A percentile compares a stretch with the other conserved stretches of the same genome.
Conservation (phyloP, 2,888 invertebrate species). For the Apodemia hepburni region DNA sequence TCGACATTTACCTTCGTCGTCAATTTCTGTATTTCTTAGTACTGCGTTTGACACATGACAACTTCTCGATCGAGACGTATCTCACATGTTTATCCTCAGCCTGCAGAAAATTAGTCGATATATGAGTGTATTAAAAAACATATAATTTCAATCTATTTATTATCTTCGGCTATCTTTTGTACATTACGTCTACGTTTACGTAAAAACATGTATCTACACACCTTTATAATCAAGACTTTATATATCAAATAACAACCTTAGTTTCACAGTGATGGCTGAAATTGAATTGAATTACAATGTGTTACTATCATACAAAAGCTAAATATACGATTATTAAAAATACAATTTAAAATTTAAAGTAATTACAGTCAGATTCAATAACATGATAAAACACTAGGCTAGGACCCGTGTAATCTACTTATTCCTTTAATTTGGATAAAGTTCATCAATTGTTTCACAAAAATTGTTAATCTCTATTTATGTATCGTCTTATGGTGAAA, state of each 20-base stretch:
- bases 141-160: constrained; percentile 58
- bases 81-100: no score
- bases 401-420: neutral
- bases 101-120: no score
- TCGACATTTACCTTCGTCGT: no score
- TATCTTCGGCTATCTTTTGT: constrained; percentile 70
- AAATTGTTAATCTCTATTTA: no score
- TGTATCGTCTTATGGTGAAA: no score
- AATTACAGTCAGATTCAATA: constrained; percentile 3
- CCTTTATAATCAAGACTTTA: constrained; percentile 62
- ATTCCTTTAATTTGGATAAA: no score
- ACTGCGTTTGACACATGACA: no score
- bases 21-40: no score
- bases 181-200: constrained; percentile 73
- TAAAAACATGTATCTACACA: constrained; percentile 73
- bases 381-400: neutral
- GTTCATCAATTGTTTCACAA: no score
- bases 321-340: constrained; percentile 19
- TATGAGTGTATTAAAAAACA: no score
- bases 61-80: no score
- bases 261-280: constrained; percentile 65
- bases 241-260: constrained; percentile 77
- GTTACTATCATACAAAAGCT: constrained; percentile 22
- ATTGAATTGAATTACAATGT: constrained; percentile 32
- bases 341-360: constrained; percentile 14